Evolutionary conservation across 2,113 vertebrate species (phyloP).

Genomic region (Xenopus laevis): DNA sequence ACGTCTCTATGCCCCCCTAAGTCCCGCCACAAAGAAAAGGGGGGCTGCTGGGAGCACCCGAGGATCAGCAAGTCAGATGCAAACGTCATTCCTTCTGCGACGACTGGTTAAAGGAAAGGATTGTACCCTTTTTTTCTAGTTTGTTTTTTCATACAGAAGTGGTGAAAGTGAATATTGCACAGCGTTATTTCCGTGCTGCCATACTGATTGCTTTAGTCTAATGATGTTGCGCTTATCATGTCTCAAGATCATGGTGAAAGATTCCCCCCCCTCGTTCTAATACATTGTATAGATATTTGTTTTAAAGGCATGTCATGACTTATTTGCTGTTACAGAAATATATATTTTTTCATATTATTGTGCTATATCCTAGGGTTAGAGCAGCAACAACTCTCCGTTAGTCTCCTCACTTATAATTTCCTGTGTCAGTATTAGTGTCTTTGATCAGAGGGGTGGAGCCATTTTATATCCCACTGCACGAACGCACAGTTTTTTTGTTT

Average conservation of each 20-base stretch:
- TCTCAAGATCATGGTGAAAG: background rate
- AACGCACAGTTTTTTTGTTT: conserved; percentile 57
- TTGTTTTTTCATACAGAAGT: conserved; percentile 76
- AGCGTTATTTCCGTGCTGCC: conserved; percentile 21
- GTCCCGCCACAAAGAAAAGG: conserved; percentile 3
- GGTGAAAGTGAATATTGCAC: conserved; percentile 66
- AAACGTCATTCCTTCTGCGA: background rate
- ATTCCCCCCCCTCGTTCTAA: too few species aligned
- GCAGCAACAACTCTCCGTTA: conserved; percentile 48
- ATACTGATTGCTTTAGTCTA: background rate
- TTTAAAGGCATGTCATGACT: conserved; percentile 38
- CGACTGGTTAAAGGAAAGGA: background rate
- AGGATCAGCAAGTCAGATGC: background rate
- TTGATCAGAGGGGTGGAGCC: conserved; percentile 53
- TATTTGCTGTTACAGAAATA: conserved; percentile 60
- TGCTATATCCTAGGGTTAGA: conserved; percentile 55
- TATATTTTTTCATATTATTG: conserved; percentile 39
- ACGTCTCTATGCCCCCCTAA: background rate
- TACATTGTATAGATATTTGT: conserved; percentile 10
- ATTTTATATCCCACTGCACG: conserved; percentile 63
- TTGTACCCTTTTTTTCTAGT: conserved; percentile 70
- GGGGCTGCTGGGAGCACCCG: conserved; percentile 66
- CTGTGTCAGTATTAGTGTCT: conserved; percentile 70
- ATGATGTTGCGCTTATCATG: background rate
- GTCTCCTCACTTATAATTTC: conserved; percentile 49